Conservation (phyloP, 1,140 invertebrate species). For the Solenopsis invicta region DNA sequence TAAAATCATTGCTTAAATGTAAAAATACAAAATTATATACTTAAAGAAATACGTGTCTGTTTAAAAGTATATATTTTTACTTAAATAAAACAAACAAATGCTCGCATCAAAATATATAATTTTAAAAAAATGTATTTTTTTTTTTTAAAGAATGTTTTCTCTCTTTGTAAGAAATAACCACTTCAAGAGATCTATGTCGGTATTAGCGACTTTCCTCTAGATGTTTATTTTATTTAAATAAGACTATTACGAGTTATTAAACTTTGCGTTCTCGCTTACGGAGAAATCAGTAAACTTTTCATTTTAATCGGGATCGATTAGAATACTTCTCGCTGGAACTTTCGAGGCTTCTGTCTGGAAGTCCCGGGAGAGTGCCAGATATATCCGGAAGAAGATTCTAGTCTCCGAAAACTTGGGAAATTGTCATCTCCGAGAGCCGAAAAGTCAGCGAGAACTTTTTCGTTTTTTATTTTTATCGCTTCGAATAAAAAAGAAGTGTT, state of each 20-base stretch:
- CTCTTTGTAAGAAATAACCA: too few species aligned
- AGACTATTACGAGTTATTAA: neutral
- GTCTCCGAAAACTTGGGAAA: neutral
- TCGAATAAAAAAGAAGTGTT: too few species aligned
- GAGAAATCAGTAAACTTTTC: neutral
- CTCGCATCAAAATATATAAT: too few species aligned
- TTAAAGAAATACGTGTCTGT: too few species aligned
- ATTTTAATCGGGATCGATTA: neutral
- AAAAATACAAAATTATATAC: too few species aligned
- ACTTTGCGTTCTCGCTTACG: neutral
- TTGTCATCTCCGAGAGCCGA: neutral
- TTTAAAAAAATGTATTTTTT: too few species aligned
- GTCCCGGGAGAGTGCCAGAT: neutral
- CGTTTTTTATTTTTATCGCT: slow-evolving; percentile 3
- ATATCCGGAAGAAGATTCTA: neutral
- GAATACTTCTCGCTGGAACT: slow-evolving; percentile 3
- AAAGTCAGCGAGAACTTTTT: neutral
- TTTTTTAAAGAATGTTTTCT: too few species aligned
- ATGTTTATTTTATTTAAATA: neutral
- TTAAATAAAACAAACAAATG: too few species aligned
- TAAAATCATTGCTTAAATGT: too few species aligned
- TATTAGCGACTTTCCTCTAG: too few species aligned
- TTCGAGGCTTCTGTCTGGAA: neutral
- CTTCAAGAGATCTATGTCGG: too few species aligned
- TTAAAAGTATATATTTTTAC: too few species aligned